Conservation (phyloP, 2,113 vertebrate genomes). For the Tiliqua scincoides region DNA sequence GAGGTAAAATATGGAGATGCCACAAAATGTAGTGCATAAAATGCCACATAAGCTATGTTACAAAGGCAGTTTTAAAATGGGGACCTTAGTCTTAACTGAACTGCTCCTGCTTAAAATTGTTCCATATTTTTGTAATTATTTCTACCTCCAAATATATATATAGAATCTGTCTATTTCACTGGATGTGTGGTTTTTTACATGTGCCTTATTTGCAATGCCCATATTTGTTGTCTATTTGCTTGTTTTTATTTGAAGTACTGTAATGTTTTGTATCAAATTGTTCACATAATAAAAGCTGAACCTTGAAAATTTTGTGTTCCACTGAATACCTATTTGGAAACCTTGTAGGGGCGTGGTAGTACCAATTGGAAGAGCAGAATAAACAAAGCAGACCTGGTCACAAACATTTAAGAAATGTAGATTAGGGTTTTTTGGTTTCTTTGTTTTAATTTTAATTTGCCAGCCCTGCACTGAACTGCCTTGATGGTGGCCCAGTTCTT, state of each 20-base stretch:
- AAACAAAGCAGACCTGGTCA: background rate
- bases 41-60: constrained; percentile 69
- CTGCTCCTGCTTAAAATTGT: constrained; percentile 77
- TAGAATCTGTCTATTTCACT: constrained; percentile 78
- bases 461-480: background rate
- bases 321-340: background rate
- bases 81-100: constrained; percentile 77
- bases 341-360: background rate
- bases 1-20: constrained; percentile 50
- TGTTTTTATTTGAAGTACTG: constrained; percentile 63
- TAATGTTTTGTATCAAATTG: constrained; percentile 69
- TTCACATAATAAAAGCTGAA: constrained; percentile 65
- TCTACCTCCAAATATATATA: constrained; percentile 81
- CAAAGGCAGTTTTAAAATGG: constrained; percentile 72
- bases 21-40: constrained; percentile 61
- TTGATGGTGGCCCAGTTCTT: background rate
- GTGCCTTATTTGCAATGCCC: constrained; percentile 81
- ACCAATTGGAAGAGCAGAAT: background rate
- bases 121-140: constrained; percentile 88
- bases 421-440: background rate
- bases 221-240: constrained; percentile 68
- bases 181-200: constrained; percentile 81
- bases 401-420: background rate
- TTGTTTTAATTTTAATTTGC: background rate
- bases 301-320: background rate